These are phyloP conservation scores for pig (Sus scrofa) DNA, from an alignment of 2,113 vertebrate genomes.

Conservation along the genomic window T2T-Sscrofa CM000828.6:61706001-61706500, in stretches of 20 bases:
- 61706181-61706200: too few species aligned
- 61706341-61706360: slow-evolving; percentile 6
- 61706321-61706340: not conserved
- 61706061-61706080: slow-evolving; percentile 7
- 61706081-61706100: not conserved
- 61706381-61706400: not conserved
- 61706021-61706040: not conserved
- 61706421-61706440: not conserved
- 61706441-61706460: not conserved
- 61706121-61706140: slow-evolving; percentile 22
- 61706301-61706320: not conserved
- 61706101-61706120: not conserved
- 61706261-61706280: too few species aligned
- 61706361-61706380: slow-evolving; percentile 26
- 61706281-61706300: not conserved
- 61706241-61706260: too few species aligned
- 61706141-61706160: not conserved
- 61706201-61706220: too few species aligned
- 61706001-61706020: not conserved
- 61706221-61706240: too few species aligned
- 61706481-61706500: not conserved
- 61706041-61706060: not conserved
- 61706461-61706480: not conserved
- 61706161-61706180: too few species aligned
- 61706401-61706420: not conserved